These are phyloP conservation scores for Cyrtodaria siliqua DNA, from an alignment of 2,888 invertebrate genomes.

Conservation along the genomic window DNA sequence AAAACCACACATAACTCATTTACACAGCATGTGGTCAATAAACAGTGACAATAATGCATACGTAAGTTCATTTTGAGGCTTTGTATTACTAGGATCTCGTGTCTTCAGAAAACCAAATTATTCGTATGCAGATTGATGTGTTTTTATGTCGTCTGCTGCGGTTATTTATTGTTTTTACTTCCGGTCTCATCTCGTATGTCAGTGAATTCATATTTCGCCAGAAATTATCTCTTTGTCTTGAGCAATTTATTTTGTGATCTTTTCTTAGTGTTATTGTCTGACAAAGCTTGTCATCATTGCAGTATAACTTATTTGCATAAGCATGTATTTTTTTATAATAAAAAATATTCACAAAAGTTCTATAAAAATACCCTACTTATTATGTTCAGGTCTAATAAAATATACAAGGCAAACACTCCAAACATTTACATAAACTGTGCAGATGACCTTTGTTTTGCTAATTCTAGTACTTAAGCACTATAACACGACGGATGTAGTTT, in stretches of 20 bases:
- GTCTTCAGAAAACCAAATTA: slow-evolving; percentile 58
- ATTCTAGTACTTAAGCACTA: too few relatives aligned
- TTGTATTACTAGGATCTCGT: slow-evolving; percentile 47
- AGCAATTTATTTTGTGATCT: slow-evolving; percentile 51
- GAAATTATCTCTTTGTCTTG: slow-evolving; percentile 66
- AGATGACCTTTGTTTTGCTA: too few relatives aligned
- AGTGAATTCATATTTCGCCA: slow-evolving; percentile 58
- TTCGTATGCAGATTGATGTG: slow-evolving; percentile 64
- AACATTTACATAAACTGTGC: too few relatives aligned
- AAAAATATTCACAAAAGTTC: too few relatives aligned
- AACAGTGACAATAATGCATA: slow-evolving; percentile 37
- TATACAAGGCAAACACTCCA: too few relatives aligned
- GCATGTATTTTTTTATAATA: too few relatives aligned
- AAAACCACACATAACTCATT: slow-evolving; percentile 34
- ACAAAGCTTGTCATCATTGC: too few relatives aligned
- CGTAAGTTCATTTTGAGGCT: slow-evolving; percentile 22
- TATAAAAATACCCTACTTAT: too few relatives aligned
- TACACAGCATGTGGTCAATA: slow-evolving; percentile 41
- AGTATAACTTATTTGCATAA: too few relatives aligned
- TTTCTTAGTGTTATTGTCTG: too few relatives aligned
- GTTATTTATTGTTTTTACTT: slow-evolving; percentile 65
- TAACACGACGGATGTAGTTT: too few relatives aligned
- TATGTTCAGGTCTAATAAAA: too few relatives aligned
- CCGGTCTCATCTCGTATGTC: slow-evolving; percentile 63
- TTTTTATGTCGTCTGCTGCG: slow-evolving; percentile 58